These are phyloP conservation scores for Melieria omissa DNA, from an alignment of 2,888 invertebrate species.

Conservation along the genomic window DNA sequence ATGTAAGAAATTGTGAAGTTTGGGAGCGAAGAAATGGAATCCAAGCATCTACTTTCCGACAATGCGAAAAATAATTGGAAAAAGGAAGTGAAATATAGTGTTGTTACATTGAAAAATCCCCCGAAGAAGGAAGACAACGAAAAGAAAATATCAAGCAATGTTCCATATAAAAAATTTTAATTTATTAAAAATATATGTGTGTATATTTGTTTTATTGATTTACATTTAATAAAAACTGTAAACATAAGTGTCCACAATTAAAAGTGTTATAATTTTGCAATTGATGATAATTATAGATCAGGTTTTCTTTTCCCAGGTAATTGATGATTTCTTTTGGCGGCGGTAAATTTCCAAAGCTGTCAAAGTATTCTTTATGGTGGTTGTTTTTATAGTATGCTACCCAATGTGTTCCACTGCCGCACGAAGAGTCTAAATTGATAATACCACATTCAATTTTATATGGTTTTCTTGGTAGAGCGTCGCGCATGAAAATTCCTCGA, in stretches of 20 bases:
- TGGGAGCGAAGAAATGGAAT: too few relatives aligned
- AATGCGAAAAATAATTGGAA: too few relatives aligned
- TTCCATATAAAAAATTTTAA: too few relatives aligned
- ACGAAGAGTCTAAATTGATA: constrained; percentile 48
- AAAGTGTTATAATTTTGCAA: constrained; percentile 48
- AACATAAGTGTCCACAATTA: constrained; percentile 36
- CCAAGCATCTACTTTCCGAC: too few relatives aligned
- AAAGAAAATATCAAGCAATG: too few relatives aligned
- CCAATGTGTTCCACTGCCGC: too few relatives aligned
- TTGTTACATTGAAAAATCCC: too few relatives aligned
- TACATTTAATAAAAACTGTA: constrained; percentile 17
- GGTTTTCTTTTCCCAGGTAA: constrained; percentile 44
- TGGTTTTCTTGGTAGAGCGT: constrained; percentile 33
- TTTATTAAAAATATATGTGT: too few relatives aligned
- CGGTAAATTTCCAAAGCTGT: constrained; percentile 59
- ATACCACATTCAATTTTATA: constrained; percentile 33
- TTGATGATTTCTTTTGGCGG: constrained; percentile 53
- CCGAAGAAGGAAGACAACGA: too few relatives aligned
- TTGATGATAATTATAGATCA: constrained; percentile 51
- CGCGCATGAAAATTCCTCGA: constrained; percentile 50
- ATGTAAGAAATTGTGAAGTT: too few relatives aligned
- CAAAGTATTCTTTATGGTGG: constrained; percentile 55
- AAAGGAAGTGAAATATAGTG: too few relatives aligned
- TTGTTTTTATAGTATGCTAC: constrained; percentile 53
- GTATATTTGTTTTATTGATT: too few relatives aligned